A percentile compares a stretch with the other conserved stretches of the same genome.
Conservation (phyloP, 1,140 invertebrate genomes). For the Drosophila insularis region DNA sequence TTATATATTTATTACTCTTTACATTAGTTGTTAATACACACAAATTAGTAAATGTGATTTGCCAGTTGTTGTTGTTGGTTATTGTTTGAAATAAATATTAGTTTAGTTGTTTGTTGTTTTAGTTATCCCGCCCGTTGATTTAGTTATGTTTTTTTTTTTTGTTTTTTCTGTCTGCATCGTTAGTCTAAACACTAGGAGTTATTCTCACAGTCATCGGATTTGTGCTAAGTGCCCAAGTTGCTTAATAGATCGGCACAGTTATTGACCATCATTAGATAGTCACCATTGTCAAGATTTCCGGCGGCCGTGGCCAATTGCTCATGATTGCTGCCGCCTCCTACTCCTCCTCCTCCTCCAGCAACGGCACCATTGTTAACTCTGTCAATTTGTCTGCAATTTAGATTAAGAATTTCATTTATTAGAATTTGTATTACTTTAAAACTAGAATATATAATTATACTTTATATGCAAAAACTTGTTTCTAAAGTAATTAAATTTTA, state of each 20-base stretch:
- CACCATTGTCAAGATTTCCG: conserved; percentile 71
- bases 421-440: no score
- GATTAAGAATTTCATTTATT: neutral
- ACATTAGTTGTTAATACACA: conserved; percentile 62
- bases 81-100: conserved; percentile 65
- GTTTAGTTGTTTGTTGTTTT: conserved; percentile 46
- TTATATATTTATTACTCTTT: conserved; percentile 20
- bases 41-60: conserved; percentile 56
- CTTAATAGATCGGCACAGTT: conserved; percentile 82
- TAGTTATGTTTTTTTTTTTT: conserved; percentile 27
- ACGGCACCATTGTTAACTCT: conserved; percentile 65
- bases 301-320: conserved; percentile 39
- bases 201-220: conserved; percentile 82
- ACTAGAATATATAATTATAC: no score
- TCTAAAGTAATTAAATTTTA: no score
- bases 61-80: conserved; percentile 25
- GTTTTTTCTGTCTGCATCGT: conserved; percentile 28
- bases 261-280: conserved; percentile 82
- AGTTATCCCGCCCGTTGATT: conserved; percentile 48
- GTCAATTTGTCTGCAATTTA: conserved; percentile 62
- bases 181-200: conserved; percentile 80
- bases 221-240: conserved; percentile 82
- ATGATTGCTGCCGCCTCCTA: conserved; percentile 46
- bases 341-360: conserved; percentile 44
- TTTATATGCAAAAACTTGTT: no score